Conservation (phyloP, 2,888 invertebrate species). For the Drosophila barbarae region DNA sequence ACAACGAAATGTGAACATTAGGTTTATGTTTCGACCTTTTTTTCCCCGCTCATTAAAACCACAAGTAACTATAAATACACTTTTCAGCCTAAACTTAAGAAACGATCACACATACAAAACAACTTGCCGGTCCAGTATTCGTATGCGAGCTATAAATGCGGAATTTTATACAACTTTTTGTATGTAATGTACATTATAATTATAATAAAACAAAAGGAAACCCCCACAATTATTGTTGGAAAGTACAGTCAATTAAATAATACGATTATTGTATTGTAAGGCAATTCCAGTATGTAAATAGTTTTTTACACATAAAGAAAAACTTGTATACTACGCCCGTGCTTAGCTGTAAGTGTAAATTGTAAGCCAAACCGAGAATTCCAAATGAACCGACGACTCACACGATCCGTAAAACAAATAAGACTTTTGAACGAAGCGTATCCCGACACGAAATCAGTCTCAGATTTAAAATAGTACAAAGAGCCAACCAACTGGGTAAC, state of each 20-base stretch:
- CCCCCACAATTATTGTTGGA: constrained; percentile 24
- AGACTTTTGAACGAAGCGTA: constrained; percentile 47
- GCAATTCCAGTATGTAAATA: constrained; percentile 30
- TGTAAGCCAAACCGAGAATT: constrained; percentile 26
- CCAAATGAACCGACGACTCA: constrained; percentile 24
- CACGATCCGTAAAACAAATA: constrained; percentile 36
- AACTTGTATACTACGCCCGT: constrained; percentile 33
- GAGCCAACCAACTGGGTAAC: constrained; percentile 51
- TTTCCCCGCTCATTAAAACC: constrained; percentile 14
- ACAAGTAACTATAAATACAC: constrained; percentile 41
- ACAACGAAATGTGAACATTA: constrained; percentile 54
- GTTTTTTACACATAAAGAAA: constrained; percentile 23
- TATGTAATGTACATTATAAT: constrained; percentile 41
- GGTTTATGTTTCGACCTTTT: constrained; percentile 46
- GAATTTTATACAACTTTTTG: constrained; percentile 41
- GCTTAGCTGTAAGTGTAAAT: constrained; percentile 29
- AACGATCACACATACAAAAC: constrained; percentile 44
- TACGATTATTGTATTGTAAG: constrained; percentile 21
- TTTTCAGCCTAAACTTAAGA: constrained; percentile 47
- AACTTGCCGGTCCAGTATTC: constrained; percentile 77
- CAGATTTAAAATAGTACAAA: constrained; percentile 69
- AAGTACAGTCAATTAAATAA: constrained; percentile 36
- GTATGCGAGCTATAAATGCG: constrained; percentile 42
- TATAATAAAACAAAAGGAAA: constrained; percentile 2
- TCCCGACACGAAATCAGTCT: constrained; percentile 40